Conservation (phyloP, 2,888 invertebrate genomes). For the Nomada fucata region DNA sequence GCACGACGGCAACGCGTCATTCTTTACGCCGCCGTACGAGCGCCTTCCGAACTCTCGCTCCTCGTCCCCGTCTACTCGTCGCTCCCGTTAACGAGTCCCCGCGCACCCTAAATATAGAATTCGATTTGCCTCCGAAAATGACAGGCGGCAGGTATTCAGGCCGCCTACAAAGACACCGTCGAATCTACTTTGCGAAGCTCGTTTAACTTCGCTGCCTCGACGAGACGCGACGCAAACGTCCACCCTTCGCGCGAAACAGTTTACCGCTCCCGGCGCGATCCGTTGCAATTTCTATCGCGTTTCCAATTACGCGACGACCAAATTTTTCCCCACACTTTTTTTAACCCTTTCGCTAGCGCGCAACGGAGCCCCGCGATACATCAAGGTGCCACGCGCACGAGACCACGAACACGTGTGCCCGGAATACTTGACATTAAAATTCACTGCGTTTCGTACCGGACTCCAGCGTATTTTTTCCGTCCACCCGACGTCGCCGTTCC, state of each 20-base stretch:
- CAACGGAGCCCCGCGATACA: constrained; percentile 37
- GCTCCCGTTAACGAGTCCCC: background rate
- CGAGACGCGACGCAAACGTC: background rate
- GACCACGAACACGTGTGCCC: constrained; percentile 55
- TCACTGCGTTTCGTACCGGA: constrained; percentile 48
- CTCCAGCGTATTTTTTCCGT: constrained; percentile 43
- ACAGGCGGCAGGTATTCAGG: constrained; percentile 7
- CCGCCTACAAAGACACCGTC: background rate
- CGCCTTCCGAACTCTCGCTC: background rate
- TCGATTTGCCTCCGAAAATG: constrained; percentile 42
- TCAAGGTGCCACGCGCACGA: constrained; percentile 62
- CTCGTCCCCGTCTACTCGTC: background rate
- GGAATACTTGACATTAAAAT: constrained; percentile 58
- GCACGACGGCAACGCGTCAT: background rate
- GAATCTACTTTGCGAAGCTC: constrained; percentile 3
- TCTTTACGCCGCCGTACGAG: background rate
- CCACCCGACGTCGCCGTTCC: background rate
- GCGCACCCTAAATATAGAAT: constrained; percentile 43
- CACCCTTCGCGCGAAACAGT: background rate
- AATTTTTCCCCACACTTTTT: constrained; percentile 33
- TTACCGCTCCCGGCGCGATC: constrained; percentile 9
- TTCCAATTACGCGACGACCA: constrained; percentile 52
- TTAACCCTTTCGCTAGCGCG: background rate
- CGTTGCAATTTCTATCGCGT: constrained; percentile 49
- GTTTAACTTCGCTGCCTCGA: constrained; percentile 1